Evolutionary conservation across 2,113 vertebrate species (phyloP), one percentile per base, ranked within the genome.

Genomic region (Monarcha castaneiventris): DNA sequence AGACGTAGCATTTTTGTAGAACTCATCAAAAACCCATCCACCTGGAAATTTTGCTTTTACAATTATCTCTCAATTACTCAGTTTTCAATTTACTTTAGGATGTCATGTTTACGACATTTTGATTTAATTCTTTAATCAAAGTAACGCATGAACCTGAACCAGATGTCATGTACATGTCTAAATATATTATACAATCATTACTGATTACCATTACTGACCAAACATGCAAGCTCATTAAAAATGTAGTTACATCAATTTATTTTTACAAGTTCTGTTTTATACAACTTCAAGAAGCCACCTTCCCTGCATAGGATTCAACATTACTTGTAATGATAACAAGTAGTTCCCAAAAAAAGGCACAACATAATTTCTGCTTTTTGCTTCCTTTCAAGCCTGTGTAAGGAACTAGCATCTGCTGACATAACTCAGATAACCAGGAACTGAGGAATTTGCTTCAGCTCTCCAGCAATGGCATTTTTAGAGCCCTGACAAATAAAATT

Each of bases 91-190:
- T 77, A 77, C n/a, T 82, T 94, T 66, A 83, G 21, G 49, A 55
- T 49, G 44, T 39, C 22, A 68, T 26, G 16, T 80, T 90, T 84
- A 77, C 16, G 59, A 58, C 13, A 8, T 58, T 61, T 87, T 55
- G 46, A 73, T 89, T 69, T 55, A 81, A 89, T 85, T 74, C 7
- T 80, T 67, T 86, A 80, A 88, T 84, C 46, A 94, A 95, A 88
- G 52, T 58, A 89, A 51, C 0, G 3, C 21, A 76, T 1, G 2
- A 69, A 58, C 35, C 35, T 58, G 29, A 94, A 80, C 32, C 10
- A 76, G 87, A 89, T 75, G 41, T 29, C 35, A 39, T 29, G 10
- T 46, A 46, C 15, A 33, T 54, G 29, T 69, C 59, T n/a, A 91
- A 85, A 84, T 55, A 55, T 13, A 88, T 54, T 59, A 55, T 32